Percentiles rank a stretch among this genome's conserved stretches.
phyloP scores from a whole-genome alignment of 2,888 invertebrate species.

The Dasysyrphus albostriatus region DNA sequence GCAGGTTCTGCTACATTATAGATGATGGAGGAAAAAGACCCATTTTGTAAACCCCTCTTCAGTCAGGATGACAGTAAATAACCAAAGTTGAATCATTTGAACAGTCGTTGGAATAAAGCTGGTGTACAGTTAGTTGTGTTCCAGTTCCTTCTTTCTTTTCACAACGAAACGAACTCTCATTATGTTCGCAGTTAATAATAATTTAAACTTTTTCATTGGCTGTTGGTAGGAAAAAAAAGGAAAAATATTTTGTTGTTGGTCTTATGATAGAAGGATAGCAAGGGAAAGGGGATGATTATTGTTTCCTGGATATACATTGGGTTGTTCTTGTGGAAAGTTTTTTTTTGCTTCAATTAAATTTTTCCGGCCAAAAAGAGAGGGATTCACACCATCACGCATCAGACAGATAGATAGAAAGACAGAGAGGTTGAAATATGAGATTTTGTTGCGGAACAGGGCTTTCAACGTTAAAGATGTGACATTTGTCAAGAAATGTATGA shows the following conservation, averaged over 20 bases:
- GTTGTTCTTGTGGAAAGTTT: slow-evolving; percentile 62
- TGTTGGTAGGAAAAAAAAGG: slow-evolving; percentile 21
- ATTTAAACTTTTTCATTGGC: slow-evolving; percentile 74
- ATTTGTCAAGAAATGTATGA: slow-evolving; percentile 61
- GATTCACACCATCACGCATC: slow-evolving; percentile 43
- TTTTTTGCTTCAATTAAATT: slow-evolving; percentile 69
- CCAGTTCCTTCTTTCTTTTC: slow-evolving; percentile 1
- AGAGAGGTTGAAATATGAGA: slow-evolving; percentile 55
- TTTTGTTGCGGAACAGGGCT: slow-evolving; percentile 33
- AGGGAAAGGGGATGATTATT: slow-evolving; percentile 46
- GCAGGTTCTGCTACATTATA: slow-evolving; percentile 14
- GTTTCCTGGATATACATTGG: slow-evolving; percentile 44
- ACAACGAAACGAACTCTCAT: slow-evolving; percentile 59
- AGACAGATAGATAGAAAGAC: not conserved
- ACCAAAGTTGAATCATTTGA: slow-evolving; percentile 74
- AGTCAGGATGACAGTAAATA: slow-evolving; percentile 70
- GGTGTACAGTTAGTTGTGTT: slow-evolving; percentile 7
- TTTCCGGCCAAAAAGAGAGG: slow-evolving; percentile 41
- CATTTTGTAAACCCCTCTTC: slow-evolving; percentile 32
- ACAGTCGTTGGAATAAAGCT: slow-evolving; percentile 40
- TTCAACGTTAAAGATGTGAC: slow-evolving; percentile 32
- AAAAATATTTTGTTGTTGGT: slow-evolving; percentile 23
- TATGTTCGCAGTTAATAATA: slow-evolving; percentile 76
- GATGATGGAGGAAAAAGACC: slow-evolving; percentile 33
- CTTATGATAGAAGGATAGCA: not conserved